Evolutionary conservation across 2,113 vertebrate genomes (phyloP), one percentile per base, ranked within the genome.

Genomic region (Epinephelus moara): DNA sequence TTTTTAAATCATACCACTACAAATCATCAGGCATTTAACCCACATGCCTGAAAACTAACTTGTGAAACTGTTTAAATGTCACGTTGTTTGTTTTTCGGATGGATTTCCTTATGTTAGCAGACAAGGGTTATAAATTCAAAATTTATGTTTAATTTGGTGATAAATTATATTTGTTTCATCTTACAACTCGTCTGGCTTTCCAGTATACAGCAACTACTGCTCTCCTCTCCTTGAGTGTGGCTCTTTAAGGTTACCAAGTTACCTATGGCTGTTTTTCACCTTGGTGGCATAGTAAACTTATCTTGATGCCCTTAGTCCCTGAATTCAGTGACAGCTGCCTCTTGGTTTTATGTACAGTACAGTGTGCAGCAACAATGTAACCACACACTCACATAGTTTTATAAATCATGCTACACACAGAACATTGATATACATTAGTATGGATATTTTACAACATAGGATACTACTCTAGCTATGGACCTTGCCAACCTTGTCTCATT

Each of bases 181-280:
- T 56, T 27, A 17, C 21, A 56, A 4, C 4, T 64, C 9, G 4
- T 61, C 25, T 73, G 21, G 17, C 8, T 21, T 45, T 45, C 42
- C 42, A 45, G 9, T 2, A 45, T 10, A 45, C 42, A 45, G 33
- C 11, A 45, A 12, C 42, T 45, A 45, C 42, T 45, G 42, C 10
- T 45, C 2, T 12, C 13, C 3, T 80, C 50, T 59, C 11, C 59
- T 40, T 25, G 76, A 52, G 17, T 33, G 25, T 23, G 7, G 14
- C 45, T 50, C 18, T 23, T 63, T 63, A 70, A 40, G 25, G 55
- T 21, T 27, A 50, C 42, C 3, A 8, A 56, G 13, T 15, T 73
- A 67, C 53, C 42, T 6, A 19, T 59, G 25, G 52, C 45, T 56
- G 40, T 86, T 73, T 72, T 70, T 78, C 30, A 74, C 70, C 11